phyloP scores from a whole-genome alignment of 2,888 invertebrate species.

The Drosophila tanythrix region DNA sequence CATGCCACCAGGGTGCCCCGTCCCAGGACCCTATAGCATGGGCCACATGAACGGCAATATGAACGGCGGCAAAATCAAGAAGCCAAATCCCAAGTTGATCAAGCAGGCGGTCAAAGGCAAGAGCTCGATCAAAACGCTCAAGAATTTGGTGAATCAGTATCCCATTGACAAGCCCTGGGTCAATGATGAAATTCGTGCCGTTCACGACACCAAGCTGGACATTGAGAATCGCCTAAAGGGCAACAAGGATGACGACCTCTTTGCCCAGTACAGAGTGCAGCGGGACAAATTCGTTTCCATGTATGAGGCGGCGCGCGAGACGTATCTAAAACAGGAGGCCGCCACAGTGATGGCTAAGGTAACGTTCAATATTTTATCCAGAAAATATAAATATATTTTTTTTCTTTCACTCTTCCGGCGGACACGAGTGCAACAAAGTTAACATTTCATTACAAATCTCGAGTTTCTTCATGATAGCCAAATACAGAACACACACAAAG shows the following conservation, averaged over 20 bases:
- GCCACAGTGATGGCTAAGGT: constrained; percentile 83
- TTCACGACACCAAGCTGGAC: constrained; percentile 86
- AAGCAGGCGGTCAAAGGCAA: constrained; percentile 77
- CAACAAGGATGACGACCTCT: constrained; percentile 86
- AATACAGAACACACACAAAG: neutral
- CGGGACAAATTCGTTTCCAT: constrained; percentile 87
- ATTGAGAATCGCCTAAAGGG: constrained; percentile 85
- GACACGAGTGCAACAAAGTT: neutral
- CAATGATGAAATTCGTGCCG: constrained; percentile 86
- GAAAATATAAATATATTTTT: neutral
- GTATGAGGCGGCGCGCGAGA: constrained; percentile 86
- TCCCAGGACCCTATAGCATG: constrained; percentile 47
- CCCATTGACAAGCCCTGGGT: constrained; percentile 87
- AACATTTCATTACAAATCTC: neutral
- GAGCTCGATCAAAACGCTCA: constrained; percentile 82
- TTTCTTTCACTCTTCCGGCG: neutral
- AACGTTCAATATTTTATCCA: constrained; percentile 19
- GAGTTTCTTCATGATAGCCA: neutral
- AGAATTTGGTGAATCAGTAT: constrained; percentile 84
- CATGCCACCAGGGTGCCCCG: constrained; percentile 55
- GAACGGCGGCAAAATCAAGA: constrained; percentile 75
- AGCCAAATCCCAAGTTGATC: constrained; percentile 77
- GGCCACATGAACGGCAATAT: constrained; percentile 55
- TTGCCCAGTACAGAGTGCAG: constrained; percentile 87
- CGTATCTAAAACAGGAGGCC: constrained; percentile 86